Evolutionary conservation across 2,797 vertebrate genomes (phyloP).

Genomic region (Toxotes lorentzi): DNA sequence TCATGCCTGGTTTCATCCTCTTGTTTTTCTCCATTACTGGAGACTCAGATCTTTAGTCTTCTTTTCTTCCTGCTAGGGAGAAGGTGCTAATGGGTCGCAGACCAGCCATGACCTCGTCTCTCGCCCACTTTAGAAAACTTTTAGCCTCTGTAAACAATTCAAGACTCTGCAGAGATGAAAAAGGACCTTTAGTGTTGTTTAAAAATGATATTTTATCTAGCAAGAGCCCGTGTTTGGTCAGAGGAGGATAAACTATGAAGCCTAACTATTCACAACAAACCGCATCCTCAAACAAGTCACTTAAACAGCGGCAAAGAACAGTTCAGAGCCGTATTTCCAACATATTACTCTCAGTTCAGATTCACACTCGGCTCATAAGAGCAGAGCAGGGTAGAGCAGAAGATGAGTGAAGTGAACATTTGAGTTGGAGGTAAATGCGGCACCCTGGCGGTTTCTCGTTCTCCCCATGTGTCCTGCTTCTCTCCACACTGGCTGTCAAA

Average conservation of each 20-base stretch:
- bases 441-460: no score
- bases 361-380: background rate
- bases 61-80: conserved; percentile 14
- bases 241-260: conserved; percentile 14
- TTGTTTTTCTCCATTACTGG: conserved; percentile 51
- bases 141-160: conserved; percentile 52
- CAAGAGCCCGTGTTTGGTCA: conserved; percentile 7
- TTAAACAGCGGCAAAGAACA: background rate
- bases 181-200: conserved; percentile 19
- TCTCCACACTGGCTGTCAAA: no score
- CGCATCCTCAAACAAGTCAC: conserved; percentile 1
- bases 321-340: background rate
- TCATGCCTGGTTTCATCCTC: conserved; percentile 40
- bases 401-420: background rate
- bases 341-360: background rate
- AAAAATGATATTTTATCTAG: conserved; percentile 24
- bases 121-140: conserved; percentile 43
- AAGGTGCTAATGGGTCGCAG: conserved; percentile 45
- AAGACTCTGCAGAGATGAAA: conserved; percentile 39
- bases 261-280: conserved; percentile 15
- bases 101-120: conserved; percentile 45
- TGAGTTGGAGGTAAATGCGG: background rate
- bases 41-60: conserved; percentile 39
- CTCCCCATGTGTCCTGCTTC: no score
- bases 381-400: background rate